Conservation (phyloP, 2,113 vertebrate species). For the Pontoporia blainvillei region DNA sequence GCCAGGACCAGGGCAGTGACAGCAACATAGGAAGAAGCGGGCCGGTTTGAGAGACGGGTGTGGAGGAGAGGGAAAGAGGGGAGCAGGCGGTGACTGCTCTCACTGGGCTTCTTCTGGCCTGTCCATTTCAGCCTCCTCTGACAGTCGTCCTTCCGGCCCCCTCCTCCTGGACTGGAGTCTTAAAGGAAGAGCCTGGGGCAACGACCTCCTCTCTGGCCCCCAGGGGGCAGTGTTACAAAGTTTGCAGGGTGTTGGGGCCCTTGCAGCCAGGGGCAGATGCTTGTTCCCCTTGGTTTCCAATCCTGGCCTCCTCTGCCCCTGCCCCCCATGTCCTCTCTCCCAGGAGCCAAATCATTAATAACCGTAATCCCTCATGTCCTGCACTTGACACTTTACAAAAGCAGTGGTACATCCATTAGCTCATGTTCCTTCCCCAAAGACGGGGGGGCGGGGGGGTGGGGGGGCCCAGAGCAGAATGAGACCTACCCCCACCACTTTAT, state of each 20-base stretch:
- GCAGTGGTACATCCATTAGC: neutral
- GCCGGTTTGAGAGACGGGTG: neutral
- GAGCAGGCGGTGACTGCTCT: too few species aligned
- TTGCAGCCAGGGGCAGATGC: neutral
- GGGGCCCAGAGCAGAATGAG: neutral
- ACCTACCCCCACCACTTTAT: neutral
- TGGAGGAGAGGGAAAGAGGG: neutral
- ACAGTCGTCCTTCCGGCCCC: neutral
- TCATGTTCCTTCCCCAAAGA: neutral
- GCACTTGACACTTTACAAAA: neutral
- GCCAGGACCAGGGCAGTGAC: neutral
- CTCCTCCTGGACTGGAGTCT: neutral
- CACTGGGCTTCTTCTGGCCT: neutral
- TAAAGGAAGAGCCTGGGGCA: neutral
- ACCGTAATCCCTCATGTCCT: neutral
- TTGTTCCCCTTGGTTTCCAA: neutral
- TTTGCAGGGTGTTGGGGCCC: neutral
- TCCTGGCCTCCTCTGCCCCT: neutral
- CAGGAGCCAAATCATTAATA: slow-evolving; percentile 4
- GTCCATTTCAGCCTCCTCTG: neutral
- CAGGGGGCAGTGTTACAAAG: slow-evolving; percentile 63
- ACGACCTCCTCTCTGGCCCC: neutral
- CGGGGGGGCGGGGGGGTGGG: too few species aligned
- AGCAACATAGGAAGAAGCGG: neutral
- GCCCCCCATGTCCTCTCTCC: neutral